Evolutionary conservation across 2,888 invertebrate species (phyloP).

Genomic region (Cordilura impudica): DNA sequence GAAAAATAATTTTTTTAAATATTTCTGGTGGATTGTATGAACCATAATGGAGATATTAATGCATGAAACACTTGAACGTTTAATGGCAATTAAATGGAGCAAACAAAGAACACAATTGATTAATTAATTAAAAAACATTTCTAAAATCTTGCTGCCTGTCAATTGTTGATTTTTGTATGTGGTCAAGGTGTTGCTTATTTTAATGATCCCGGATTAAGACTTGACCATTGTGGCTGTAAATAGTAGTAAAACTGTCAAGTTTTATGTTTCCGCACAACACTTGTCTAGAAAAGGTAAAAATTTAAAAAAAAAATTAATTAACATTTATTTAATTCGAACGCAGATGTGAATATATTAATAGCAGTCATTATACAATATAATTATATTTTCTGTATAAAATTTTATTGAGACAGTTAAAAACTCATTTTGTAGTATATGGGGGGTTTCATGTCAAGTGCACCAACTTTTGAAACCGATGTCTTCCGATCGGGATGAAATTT

Average conservation of each 20-base stretch:
- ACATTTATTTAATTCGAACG: constrained; percentile 3
- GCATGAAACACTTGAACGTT: constrained; percentile 20
- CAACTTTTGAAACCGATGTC: too few species aligned
- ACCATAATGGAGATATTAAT: constrained; percentile 5
- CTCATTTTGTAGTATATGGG: too few species aligned
- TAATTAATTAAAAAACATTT: constrained; percentile 19
- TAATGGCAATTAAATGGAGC: constrained; percentile 22
- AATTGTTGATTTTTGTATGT: background rate
- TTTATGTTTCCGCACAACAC: constrained; percentile 28
- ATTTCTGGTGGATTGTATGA: background rate
- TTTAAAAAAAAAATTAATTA: background rate
- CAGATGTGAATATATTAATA: background rate
- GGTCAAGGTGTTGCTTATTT: background rate
- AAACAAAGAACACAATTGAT: background rate
- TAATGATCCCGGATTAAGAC: constrained; percentile 30
- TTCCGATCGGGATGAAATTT: too few species aligned
- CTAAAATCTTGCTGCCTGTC: background rate
- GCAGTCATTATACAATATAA: too few species aligned
- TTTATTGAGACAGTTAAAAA: too few species aligned
- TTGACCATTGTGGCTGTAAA: background rate
- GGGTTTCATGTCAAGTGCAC: too few species aligned
- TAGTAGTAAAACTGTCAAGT: constrained; percentile 23
- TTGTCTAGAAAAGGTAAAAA: background rate
- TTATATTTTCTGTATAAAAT: too few species aligned
- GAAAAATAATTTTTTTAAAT: too few species aligned